Percentiles rank a stretch among this genome's conserved stretches.
Evolutionary conservation across 2,888 invertebrate species (phyloP).

Genomic region (Meteorus cinctellus): DNA sequence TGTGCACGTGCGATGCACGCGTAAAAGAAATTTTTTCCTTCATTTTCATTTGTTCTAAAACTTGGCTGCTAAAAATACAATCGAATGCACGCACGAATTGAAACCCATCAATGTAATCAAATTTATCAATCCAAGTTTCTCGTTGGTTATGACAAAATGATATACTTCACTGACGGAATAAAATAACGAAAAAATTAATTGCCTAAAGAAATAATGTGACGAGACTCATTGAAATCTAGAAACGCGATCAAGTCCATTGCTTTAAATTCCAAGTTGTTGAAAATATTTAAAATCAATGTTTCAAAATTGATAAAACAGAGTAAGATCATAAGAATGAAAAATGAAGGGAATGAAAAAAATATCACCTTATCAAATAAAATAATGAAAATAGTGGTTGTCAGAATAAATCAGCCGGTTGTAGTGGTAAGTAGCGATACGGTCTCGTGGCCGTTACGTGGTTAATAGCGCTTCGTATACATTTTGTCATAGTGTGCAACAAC

Average conservation of each 20-base stretch:
- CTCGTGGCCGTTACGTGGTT: constrained; percentile 47
- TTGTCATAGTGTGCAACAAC: constrained; percentile 33
- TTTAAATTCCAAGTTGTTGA: background rate
- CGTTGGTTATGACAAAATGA: background rate
- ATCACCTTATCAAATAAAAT: constrained; percentile 14
- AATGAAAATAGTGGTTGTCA: constrained; percentile 7
- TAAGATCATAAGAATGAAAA: background rate
- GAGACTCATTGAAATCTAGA: too few species aligned
- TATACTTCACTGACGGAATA: background rate
- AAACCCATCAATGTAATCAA: constrained; percentile 1
- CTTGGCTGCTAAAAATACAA: background rate
- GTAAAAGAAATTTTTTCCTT: background rate
- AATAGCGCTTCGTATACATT: constrained; percentile 40
- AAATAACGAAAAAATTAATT: too few species aligned
- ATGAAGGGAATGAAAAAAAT: background rate
- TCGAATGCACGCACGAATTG: background rate
- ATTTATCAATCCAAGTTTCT: constrained; percentile 5
- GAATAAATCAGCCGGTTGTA: constrained; percentile 45
- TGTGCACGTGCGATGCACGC: constrained; percentile 21
- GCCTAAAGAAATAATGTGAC: too few species aligned
- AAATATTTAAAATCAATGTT: background rate
- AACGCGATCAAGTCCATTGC: too few species aligned
- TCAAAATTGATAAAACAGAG: background rate
- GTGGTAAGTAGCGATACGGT: constrained; percentile 44
- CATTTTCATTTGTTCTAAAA: background rate